Base-by-base conservation (phyloP, 1,140 invertebrate species). In the Amphibalanus amphitrite region DNA sequence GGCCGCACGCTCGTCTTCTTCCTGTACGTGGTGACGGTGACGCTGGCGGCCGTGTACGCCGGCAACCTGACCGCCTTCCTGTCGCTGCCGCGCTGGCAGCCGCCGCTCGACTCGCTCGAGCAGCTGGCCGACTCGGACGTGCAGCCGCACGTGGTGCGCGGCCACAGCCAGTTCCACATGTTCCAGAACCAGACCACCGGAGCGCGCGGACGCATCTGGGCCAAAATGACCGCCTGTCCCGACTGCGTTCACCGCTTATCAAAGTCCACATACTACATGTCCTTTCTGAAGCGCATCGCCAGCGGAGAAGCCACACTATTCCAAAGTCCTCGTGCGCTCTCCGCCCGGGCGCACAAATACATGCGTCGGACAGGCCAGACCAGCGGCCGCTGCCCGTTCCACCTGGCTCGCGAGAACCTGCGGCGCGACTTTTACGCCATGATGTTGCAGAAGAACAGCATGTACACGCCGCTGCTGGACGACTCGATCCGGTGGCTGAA, bases 1-100 rank as follows among this genome's bases (percentile, higher is more conserved):
- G 20, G 47, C 47, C 65, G 65, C 65, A 28, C 28, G 65, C 65
- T 67, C 28, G 28, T 28, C 26, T 10, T 67, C 26, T 10, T 10
- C 65, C 4, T 67, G 20, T 67, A 67, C n/a, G 28, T 67, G 65
- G 65, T 26, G 26, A 28, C n/a, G 26, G 23, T 67, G 23, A 67
- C 65, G 65, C 17, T 67, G 65, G 28, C 28, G 65, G 65, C 65
- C 17, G 65, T 67, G 65, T 67, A 67, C 65, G 28, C 26, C 28
- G 65, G 65, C n/a, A 67, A 67, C 65, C 65, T 67, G 23, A 67
- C 65, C 3, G 65, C 65, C 3, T 67, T 67, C 23, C 65, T 67
- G 10, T 67, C 65, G 28, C 20, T 67, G 23, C 65, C 65, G 10
- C 65, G 65, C 65, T 28, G 65, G n/a, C 65, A 67, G n/a, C 65